Conservation (phyloP, 2,113 vertebrate genomes). For the Gobius niger region DNA sequence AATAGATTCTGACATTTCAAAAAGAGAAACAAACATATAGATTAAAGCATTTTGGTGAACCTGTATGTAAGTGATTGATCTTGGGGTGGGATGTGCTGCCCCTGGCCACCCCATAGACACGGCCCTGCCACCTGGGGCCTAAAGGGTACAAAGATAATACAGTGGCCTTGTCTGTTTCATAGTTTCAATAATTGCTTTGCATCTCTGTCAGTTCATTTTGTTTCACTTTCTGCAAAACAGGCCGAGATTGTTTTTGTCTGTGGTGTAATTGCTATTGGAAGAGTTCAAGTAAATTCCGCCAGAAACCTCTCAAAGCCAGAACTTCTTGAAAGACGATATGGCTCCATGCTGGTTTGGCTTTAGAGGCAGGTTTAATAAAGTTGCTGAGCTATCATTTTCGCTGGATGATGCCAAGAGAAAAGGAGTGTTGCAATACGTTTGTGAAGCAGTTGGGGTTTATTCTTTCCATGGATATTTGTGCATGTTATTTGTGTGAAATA, state of each 20-base stretch:
- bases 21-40: too few species aligned
- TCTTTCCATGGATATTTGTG: constrained; percentile 15
- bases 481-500: neutral
- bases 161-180: constrained; percentile 6
- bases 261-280: constrained; percentile 50
- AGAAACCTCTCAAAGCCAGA: constrained; percentile 48
- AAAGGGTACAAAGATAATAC: neutral
- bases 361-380: constrained; percentile 43
- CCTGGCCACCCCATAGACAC: too few species aligned
- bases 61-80: too few species aligned
- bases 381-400: constrained; percentile 58
- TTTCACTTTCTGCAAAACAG: constrained; percentile 35
- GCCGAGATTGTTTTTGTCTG: constrained; percentile 50
- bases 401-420: constrained; percentile 39
- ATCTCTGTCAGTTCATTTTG: constrained; percentile 7
- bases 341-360: constrained; percentile 44
- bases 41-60: too few species aligned
- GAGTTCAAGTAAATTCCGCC: constrained; percentile 46
- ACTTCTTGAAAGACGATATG: constrained; percentile 57
- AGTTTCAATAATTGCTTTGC: neutral
- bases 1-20: too few species aligned
- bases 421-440: constrained; percentile 47
- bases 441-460: constrained; percentile 30
- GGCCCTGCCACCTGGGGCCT: too few species aligned
- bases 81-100: too few species aligned